Conservation (phyloP, 92 coral and sea anemone genomes). For the Palythoa grandiflora region DNA sequence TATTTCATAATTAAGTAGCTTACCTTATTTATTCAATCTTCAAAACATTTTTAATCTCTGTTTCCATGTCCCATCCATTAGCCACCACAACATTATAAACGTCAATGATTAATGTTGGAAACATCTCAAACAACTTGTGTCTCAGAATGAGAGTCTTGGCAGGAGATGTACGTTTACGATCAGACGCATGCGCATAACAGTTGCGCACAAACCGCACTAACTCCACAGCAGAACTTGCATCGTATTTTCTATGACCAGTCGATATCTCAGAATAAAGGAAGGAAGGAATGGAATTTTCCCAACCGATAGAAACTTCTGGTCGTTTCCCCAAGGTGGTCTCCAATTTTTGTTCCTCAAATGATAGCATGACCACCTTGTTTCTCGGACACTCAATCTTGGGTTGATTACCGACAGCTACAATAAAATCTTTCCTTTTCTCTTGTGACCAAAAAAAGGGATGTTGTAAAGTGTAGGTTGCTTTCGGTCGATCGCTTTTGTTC, state of each 20-base stretch:
- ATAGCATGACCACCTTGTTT: too few species aligned
- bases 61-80: slow-evolving; percentile 12
- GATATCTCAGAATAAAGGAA: too few species aligned
- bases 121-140: neutral
- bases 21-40: neutral
- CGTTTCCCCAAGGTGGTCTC: too few species aligned
- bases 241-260: neutral
- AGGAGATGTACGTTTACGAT: neutral
- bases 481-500: too few species aligned
- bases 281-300: too few species aligned
- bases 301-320: too few species aligned
- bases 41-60: neutral
- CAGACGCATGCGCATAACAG: slow-evolving; percentile 16
- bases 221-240: slow-evolving; percentile 7
- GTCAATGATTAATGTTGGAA: slow-evolving; percentile 8
- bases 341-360: too few species aligned
- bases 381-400: too few species aligned
- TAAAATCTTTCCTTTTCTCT: too few species aligned
- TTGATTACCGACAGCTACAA: too few species aligned
- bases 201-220: slow-evolving; percentile 39
- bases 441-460: too few species aligned
- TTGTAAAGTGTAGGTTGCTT: too few species aligned
- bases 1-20: neutral
- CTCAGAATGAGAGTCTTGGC: neutral
- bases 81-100: neutral